Evolutionary conservation across 2,888 invertebrate species (phyloP).

Genomic region (Andrena minutula): DNA sequence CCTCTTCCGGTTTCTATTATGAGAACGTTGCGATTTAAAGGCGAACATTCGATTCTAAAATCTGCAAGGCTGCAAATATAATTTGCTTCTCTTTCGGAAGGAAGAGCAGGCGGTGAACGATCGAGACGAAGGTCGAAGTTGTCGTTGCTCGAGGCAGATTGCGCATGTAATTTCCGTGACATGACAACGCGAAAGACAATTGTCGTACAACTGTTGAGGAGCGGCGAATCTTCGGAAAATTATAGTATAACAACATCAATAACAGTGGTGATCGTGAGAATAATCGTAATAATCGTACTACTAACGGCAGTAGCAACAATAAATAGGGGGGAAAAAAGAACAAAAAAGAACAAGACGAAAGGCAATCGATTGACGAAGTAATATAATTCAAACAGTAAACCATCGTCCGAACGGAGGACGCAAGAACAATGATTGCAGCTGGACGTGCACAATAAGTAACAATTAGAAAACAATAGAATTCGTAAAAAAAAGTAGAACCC

Average conservation of each 20-base stretch:
- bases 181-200: constrained; percentile 4
- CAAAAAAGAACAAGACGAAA: constrained; percentile 28
- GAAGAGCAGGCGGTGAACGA: neutral
- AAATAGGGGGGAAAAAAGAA: constrained; percentile 38
- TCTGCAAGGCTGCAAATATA: neutral
- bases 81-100: neutral
- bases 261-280: constrained; percentile 24
- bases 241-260: constrained; percentile 31
- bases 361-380: constrained; percentile 33
- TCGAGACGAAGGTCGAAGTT: constrained; percentile 37
- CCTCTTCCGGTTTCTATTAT: neutral
- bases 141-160: constrained; percentile 52
- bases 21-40: neutral
- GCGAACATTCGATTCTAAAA: neutral
- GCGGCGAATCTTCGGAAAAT: constrained; percentile 8
- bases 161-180: constrained; percentile 28
- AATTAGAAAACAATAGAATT: constrained; percentile 25
- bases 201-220: constrained; percentile 27
- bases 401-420: constrained; percentile 44
- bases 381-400: constrained; percentile 41
- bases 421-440: constrained; percentile 61
- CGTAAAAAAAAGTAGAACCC: neutral
- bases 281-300: constrained; percentile 17
- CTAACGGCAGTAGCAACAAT: constrained; percentile 35
- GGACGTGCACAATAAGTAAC: constrained; percentile 43